These are phyloP conservation scores for Xiphorhynchus elegans DNA, from an alignment of 2,113 vertebrate species.

Conservation along the genomic window DNA sequence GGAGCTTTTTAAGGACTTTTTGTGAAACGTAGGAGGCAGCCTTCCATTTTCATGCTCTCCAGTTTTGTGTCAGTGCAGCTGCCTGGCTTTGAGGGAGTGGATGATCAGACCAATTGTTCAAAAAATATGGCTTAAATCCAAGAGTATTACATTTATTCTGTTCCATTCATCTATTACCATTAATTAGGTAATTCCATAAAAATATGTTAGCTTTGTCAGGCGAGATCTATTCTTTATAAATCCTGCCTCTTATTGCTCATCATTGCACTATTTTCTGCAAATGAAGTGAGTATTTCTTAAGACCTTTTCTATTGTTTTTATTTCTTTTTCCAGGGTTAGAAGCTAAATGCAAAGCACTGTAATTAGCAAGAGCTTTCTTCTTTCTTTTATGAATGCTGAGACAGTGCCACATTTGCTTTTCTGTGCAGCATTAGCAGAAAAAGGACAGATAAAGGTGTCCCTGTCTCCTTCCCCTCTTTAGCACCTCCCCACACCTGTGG, in stretches of 20 bases:
- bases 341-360: neutral
- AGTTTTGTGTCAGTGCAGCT: neutral
- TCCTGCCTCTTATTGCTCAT: neutral
- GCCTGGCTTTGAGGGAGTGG: neutral
- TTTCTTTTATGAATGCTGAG: neutral
- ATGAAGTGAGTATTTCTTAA: neutral
- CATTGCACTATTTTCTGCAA: neutral
- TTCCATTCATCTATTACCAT: constrained; percentile 5
- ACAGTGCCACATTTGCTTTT: neutral
- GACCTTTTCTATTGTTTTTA: neutral
- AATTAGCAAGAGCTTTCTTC: neutral
- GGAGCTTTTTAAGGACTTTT: neutral
- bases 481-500: neutral
- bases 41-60: neutral
- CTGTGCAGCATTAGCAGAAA: neutral
- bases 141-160: neutral
- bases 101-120: neutral
- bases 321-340: neutral
- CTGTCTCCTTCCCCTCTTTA: neutral
- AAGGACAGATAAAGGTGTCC: neutral
- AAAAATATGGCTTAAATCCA: constrained; percentile 7
- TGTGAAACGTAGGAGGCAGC: neutral
- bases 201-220: constrained; percentile 4
- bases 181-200: constrained; percentile 4
- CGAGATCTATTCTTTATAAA: constrained; percentile 5